phyloP scores from a whole-genome alignment of 2,888 invertebrate species.

The Plagodis pulveraria region DNA sequence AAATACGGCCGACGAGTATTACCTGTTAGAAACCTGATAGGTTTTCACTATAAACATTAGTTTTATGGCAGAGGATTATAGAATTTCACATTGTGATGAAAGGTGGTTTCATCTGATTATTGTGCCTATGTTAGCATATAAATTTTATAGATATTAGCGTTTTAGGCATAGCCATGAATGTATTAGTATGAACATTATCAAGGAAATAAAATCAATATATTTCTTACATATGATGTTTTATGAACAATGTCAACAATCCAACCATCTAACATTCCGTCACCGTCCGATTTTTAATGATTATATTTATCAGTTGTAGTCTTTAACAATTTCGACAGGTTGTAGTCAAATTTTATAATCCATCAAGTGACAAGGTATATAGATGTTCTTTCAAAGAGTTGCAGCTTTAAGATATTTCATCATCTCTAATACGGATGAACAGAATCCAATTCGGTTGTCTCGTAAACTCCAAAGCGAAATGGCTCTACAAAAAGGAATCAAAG shows the following conservation, averaged over 20 bases:
- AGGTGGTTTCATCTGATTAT: constrained; percentile 55
- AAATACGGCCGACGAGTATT: constrained; percentile 53
- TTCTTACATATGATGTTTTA: too few species aligned
- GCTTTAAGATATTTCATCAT: constrained; percentile 25
- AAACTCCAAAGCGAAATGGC: constrained; percentile 71
- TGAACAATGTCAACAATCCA: too few species aligned
- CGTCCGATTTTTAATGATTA: constrained; percentile 13
- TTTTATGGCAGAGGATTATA: constrained; percentile 61
- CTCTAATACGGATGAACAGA: constrained; percentile 36
- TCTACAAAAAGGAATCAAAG: constrained; percentile 75
- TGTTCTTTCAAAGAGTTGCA: constrained; percentile 31
- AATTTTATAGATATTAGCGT: too few species aligned
- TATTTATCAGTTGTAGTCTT: constrained; percentile 6
- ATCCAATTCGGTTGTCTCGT: constrained; percentile 51
- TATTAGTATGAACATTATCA: constrained; percentile 5
- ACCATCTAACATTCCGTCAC: constrained; percentile 1
- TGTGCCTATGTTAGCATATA: constrained; percentile 34
- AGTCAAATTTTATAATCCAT: constrained; percentile 12
- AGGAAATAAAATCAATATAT: neutral
- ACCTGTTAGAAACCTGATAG: constrained; percentile 78
- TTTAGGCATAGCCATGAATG: constrained; percentile 9
- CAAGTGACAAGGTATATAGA: constrained; percentile 30
- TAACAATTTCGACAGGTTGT: too few species aligned
- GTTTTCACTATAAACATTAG: constrained; percentile 75
- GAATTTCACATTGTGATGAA: constrained; percentile 65